phyloP scores from a whole-genome alignment of 2,888 invertebrate genomes.

The Eupithecia tripunctaria region DNA sequence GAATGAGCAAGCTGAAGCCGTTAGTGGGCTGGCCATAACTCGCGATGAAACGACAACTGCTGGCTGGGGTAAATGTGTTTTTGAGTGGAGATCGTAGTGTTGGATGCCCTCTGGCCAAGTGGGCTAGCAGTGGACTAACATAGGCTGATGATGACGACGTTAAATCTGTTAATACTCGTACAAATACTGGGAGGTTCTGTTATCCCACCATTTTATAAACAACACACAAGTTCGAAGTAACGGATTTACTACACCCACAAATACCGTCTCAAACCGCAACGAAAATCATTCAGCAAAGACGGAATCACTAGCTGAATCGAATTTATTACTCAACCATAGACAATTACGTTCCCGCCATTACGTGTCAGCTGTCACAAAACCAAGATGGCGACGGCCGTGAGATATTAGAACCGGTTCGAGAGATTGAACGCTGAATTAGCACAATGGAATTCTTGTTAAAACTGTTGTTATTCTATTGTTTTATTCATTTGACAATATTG shows the following conservation, averaged over 20 bases:
- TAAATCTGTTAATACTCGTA: no score
- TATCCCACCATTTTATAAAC: background rate
- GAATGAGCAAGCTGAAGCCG: no score
- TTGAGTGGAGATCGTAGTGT: no score
- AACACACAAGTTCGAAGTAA: constrained; percentile 4
- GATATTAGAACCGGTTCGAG: constrained; percentile 41
- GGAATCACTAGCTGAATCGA: constrained; percentile 57
- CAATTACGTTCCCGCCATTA: constrained; percentile 63
- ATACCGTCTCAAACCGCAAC: constrained; percentile 43
- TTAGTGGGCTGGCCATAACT: no score
- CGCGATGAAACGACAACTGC: no score
- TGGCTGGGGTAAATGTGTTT: no score
- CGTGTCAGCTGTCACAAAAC: constrained; percentile 61
- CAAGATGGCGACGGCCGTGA: constrained; percentile 67
- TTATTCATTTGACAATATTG: constrained; percentile 38
- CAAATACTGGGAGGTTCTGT: background rate
- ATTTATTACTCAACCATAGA: constrained; percentile 67
- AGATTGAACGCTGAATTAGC: constrained; percentile 41
- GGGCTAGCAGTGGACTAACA: no score
- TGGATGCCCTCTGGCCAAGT: no score
- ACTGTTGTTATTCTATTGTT: constrained; percentile 23
- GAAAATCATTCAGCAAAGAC: constrained; percentile 42
- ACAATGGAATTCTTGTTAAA: constrained; percentile 42
- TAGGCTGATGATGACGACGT: no score
- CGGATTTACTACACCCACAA: background rate